Conservation (phyloP, 2,888 invertebrate species). For the Drosophila trichaetosa region DNA sequence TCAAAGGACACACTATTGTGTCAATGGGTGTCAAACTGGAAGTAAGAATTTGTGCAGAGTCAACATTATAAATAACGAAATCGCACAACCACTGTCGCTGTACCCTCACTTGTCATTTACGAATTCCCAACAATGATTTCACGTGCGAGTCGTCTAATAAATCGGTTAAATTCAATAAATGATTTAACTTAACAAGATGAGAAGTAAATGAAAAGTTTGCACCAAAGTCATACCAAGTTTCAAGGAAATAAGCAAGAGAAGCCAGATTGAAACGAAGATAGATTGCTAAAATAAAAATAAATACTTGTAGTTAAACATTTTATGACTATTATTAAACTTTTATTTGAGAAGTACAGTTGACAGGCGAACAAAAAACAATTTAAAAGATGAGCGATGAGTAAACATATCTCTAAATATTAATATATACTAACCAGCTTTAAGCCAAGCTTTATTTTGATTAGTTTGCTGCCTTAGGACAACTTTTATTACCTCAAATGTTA, state of each 20-base stretch:
- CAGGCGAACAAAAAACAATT: background rate
- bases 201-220: background rate
- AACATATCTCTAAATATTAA: background rate
- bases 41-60: conserved; percentile 55
- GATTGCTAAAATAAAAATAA: background rate
- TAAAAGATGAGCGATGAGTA: background rate
- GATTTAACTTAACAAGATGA: background rate
- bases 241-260: background rate
- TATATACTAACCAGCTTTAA: background rate
- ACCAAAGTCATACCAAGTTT: background rate
- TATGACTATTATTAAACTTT: background rate
- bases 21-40: conserved; percentile 60
- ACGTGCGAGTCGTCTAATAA: background rate
- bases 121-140: background rate
- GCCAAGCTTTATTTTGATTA: background rate
- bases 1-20: conserved; percentile 51
- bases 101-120: background rate
- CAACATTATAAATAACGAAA: conserved; percentile 61
- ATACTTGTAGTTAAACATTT: background rate
- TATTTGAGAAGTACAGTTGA: background rate
- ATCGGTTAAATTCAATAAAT: background rate
- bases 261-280: background rate
- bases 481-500: background rate
- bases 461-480: conserved; percentile 2
- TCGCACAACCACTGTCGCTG: background rate